A percentile compares a stretch with the other conserved stretches of the same genome.
Evolutionary conservation across 2,113 vertebrate genomes (phyloP).

Genomic region (Larimichthys polyactis): DNA sequence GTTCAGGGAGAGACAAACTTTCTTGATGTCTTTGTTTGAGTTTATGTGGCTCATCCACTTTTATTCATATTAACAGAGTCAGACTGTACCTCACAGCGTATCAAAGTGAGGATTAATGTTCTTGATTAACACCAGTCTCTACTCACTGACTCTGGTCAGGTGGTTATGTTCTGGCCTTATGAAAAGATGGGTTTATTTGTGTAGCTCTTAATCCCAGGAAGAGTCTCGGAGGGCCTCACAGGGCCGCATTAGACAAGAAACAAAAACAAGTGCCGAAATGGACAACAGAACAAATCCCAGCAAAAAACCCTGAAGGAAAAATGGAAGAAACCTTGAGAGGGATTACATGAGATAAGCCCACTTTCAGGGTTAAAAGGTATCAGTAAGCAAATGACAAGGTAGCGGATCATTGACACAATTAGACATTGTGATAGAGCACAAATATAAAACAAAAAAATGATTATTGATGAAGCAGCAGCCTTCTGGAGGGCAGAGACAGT

Average conservation of each 20-base stretch:
- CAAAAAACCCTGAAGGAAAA: neutral
- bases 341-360: conserved; percentile 3
- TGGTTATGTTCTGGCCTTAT: neutral
- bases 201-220: neutral
- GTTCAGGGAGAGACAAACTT: neutral
- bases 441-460: neutral
- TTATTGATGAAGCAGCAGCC: neutral
- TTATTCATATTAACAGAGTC: no score
- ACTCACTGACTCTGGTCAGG: neutral
- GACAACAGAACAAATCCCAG: neutral
- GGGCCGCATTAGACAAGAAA: conserved; percentile 6
- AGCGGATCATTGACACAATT: neutral
- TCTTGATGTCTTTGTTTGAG: neutral
- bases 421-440: neutral
- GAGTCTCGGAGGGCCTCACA: neutral
- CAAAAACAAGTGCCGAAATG: conserved; percentile 4
- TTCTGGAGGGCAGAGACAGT: neutral
- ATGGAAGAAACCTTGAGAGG: neutral
- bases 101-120: neutral
- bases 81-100: neutral
- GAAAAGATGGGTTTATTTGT: neutral
- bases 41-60: neutral
- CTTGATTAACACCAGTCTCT: neutral
- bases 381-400: neutral
- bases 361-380: neutral